phyloP scores from a whole-genome alignment of 2,888 invertebrate species.

The Branchipolynoe longqiensis region DNA sequence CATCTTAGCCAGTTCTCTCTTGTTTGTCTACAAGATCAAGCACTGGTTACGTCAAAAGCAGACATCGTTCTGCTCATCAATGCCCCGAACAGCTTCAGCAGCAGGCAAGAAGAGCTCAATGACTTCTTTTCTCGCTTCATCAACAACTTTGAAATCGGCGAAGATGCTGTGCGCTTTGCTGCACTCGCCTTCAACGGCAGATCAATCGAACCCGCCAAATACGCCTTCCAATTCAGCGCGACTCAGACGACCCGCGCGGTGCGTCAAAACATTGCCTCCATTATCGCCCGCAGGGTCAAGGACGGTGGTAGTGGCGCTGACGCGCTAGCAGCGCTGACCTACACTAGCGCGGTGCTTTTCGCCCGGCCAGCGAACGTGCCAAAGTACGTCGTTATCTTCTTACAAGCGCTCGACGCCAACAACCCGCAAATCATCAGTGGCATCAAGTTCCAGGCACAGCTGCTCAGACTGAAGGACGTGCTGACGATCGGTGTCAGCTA shows the following conservation, averaged over 20 bases:
- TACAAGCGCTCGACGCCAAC: not conserved
- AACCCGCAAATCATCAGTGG: too few relatives aligned
- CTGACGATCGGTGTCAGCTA: constrained; percentile 20
- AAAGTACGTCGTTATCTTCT: constrained; percentile 30
- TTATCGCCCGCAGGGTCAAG: not conserved
- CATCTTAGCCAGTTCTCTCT: not conserved
- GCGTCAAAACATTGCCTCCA: not conserved
- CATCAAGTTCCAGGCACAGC: not conserved
- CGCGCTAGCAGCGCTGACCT: not conserved
- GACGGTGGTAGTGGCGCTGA: constrained; percentile 14
- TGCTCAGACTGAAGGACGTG: not conserved
- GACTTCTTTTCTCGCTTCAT: not conserved
- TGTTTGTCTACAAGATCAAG: constrained; percentile 44
- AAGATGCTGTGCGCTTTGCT: constrained; percentile 23
- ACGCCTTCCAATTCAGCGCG: not conserved
- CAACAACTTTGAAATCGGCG: constrained; percentile 10
- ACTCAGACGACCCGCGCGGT: not conserved
- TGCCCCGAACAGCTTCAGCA: not conserved
- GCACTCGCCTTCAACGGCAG: constrained; percentile 7
- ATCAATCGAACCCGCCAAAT: not conserved
- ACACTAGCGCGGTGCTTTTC: constrained; percentile 2
- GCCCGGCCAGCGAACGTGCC: not conserved
- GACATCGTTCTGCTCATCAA: constrained; percentile 42
- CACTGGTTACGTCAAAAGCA: constrained; percentile 34
- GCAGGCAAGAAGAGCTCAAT: not conserved